These are phyloP conservation scores for Eulemur macaco DNA, from an alignment of 2,113 vertebrate genomes.

Conservation along the genomic window DNA sequence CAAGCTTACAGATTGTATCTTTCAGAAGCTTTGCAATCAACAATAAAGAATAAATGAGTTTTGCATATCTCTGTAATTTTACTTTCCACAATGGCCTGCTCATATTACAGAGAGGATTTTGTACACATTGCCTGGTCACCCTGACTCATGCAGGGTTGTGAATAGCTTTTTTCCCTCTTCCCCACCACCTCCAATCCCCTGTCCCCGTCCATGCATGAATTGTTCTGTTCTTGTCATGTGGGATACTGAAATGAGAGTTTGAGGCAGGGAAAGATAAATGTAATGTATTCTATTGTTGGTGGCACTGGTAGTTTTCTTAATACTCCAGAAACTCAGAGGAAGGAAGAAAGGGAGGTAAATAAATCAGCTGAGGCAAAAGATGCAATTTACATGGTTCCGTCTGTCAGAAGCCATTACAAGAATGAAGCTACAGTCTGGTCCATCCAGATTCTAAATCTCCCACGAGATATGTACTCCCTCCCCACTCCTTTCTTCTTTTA, in stretches of 20 bases:
- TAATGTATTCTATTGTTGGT: constrained; percentile 29
- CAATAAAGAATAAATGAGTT: constrained; percentile 67
- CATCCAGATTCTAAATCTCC: constrained; percentile 62
- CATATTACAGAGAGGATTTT: constrained; percentile 49
- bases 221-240: constrained; percentile 52
- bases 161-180: background rate
- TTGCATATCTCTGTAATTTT: constrained; percentile 72
- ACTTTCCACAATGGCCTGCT: constrained; percentile 68
- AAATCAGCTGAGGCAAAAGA: constrained; percentile 69
- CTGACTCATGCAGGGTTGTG: constrained; percentile 31
- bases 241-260: constrained; percentile 48
- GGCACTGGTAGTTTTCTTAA: constrained; percentile 60
- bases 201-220: background rate
- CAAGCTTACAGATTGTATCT: constrained; percentile 67
- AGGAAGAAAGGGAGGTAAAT: constrained; percentile 59
- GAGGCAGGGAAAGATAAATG: constrained; percentile 58
- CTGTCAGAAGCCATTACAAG: constrained; percentile 64
- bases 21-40: constrained; percentile 71
- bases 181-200: background rate
- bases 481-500: background rate
- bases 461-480: background rate
- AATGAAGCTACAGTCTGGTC: constrained; percentile 64
- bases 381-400: constrained; percentile 59
- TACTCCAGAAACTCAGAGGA: constrained; percentile 58
- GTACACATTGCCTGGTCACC: constrained; percentile 8